Evolutionary conservation across 2,888 invertebrate genomes (phyloP), one percentile per base, ranked within the genome.

Genomic region (Spicauda simplicius): DNA sequence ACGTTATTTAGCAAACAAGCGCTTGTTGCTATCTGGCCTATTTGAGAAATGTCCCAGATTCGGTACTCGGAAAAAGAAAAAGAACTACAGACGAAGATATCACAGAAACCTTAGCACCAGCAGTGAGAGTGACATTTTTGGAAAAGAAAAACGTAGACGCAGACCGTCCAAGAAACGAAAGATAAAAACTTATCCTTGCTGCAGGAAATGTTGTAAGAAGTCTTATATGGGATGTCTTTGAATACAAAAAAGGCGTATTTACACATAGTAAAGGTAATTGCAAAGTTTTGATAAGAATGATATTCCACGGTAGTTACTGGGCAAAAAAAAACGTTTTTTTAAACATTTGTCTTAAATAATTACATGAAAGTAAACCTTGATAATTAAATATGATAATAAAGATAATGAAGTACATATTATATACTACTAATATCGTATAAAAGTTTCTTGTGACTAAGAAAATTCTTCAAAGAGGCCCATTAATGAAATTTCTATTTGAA

Each of bases 161-260:
- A 16, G n/a, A 25, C 62, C 33, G 0, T 62, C 72, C 60, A 60
- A 67, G 52, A 18, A 62, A 12, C 57, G 41, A 55, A 41, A 63
- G 19, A 66, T 41, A 53, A 76, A 73, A 11, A 41, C 41, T 12
- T 80, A 77, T 57, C 88, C 88, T 0, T 88, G 88, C 54, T 88
- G 88, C 59, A 80, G 88, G 33, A 88, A 88, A 56, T 88, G 88
- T 63, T 88, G 88, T 57, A 88, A 88, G 70, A 76, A 70, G 14
- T 88, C 88, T 0, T 84, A 84, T 52, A 68, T 88, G 75, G 88
- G 88, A 0, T 88, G 88, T 57, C 72, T 86, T 48, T 83, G 73
- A 74, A 16, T 48, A 8, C n/a, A 3, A 4, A 33, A 6, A 10
- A n/a, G n/a, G n/a, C n/a, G 7, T 10, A 6, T 6, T 33, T 33